Base-by-base conservation (phyloP, 2,888 invertebrate species). In the Tinea semifulvella region DNA sequence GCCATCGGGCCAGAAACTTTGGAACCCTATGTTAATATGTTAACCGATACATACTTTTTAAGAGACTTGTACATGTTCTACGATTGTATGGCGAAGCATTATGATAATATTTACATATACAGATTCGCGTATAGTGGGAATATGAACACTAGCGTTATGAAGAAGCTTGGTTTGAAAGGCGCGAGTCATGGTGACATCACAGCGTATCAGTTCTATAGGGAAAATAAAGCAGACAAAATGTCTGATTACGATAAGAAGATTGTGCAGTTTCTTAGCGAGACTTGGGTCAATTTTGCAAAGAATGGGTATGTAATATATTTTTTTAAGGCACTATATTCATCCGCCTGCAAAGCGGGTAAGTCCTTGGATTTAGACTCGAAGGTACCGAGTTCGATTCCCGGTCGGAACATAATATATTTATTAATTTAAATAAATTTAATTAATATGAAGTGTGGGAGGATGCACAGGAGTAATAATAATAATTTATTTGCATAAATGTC, bases 131-230 rank as follows among this genome's bases (percentile, higher is more conserved):
- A 68, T 52, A 39, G 20, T 2, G 79, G 80, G 0, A 65, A 63
- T 46, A 51, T 79, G 58, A 66, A 69, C 47, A 71, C 70, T 0
- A 60, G 66, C 8, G 50, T 57, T 0, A 70, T 76, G 69, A 61
- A 58, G 39, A 57, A 49, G 11, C 54, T 77, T 2, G 66, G 63
- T 0, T 10, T 72, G 0, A 53, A 61, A 42, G 79, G 80, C 0
- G 65, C 77, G 0, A 55, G 67, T 0, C 80, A 80, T 26, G 73
- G 76, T 0, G 80, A 80, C 48, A 55, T 72, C 19, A 55, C 74
- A 0, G 73, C 69, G 14, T 79, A 79, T 26, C 55, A 67, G 35
- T 77, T 79, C 48, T 76, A 70, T 49, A 72, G 61, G 16, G 53
- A 62, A 13, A 61, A 45, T 22, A 77, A 77, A 48, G 62, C 60